Conservation (phyloP, 1,140 invertebrate species). For the Drosophila hydei region DNA sequence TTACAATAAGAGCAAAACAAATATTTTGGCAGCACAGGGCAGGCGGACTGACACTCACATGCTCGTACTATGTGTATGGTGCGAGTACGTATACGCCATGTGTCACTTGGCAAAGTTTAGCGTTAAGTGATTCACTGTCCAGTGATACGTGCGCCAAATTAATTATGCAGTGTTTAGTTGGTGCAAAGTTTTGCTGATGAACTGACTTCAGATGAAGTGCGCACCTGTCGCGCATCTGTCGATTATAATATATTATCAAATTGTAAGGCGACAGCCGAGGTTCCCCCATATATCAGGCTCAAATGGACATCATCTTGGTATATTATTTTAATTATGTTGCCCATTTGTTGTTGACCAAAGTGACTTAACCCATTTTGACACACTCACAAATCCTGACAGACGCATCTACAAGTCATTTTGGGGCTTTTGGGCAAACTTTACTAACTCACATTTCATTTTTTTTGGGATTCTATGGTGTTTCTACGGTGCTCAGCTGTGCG, state of each 20-base stretch:
- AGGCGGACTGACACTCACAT: neutral
- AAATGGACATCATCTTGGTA: neutral
- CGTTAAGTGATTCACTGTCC: constrained; percentile 69
- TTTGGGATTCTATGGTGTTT: constrained; percentile 6
- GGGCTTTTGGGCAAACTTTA: constrained; percentile 24
- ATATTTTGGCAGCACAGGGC: constrained; percentile 30
- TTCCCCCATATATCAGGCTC: neutral
- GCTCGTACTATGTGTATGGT: constrained; percentile 29
- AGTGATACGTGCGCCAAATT: constrained; percentile 47
- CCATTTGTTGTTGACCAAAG: constrained; percentile 6
- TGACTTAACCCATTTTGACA: constrained; percentile 35
- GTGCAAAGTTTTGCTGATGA: constrained; percentile 23
- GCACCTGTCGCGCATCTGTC: no score
- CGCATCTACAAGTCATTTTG: constrained; percentile 39
- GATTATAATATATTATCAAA: neutral
- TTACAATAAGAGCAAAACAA: constrained; percentile 76
- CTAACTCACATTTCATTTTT: constrained; percentile 24
- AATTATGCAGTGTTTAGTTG: constrained; percentile 40
- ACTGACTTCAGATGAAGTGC: constrained; percentile 42
- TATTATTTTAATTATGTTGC: constrained; percentile 1
- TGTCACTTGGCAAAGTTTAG: constrained; percentile 49
- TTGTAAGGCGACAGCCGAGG: neutral
- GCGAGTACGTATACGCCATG: constrained; percentile 68
- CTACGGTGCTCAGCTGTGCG: constrained; percentile 53
- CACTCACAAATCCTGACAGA: constrained; percentile 27